phyloP scores from a whole-genome alignment of 2,888 invertebrate genomes.

The Nesidiocoris tenuis region DNA sequence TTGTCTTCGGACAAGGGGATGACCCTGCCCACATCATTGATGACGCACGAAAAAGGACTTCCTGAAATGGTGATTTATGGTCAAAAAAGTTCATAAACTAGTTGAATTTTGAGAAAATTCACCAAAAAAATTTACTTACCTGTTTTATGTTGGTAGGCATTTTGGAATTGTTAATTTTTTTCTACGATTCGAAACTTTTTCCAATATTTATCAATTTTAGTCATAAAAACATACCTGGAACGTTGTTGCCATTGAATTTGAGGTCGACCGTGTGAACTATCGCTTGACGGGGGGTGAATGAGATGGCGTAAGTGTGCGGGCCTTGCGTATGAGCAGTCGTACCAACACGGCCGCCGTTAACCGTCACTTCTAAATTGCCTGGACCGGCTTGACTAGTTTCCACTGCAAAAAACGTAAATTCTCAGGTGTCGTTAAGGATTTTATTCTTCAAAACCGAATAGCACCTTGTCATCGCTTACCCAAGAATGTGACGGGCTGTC shows the following conservation, averaged over 20 bases:
- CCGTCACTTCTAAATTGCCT: conserved; percentile 96
- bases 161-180: too few species aligned
- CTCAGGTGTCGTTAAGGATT: too few species aligned
- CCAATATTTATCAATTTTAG: too few species aligned
- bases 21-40: conserved; percentile 80
- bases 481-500: conserved; percentile 87
- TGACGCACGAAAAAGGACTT: conserved; percentile 77
- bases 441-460: neutral
- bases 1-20: conserved; percentile 81
- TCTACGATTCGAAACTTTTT: too few species aligned
- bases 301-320: conserved; percentile 93
- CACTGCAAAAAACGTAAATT: conserved; percentile 60
- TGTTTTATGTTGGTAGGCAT: too few species aligned
- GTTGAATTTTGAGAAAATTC: too few species aligned
- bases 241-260: conserved; percentile 92
- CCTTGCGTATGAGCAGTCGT: conserved; percentile 96
- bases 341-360: conserved; percentile 95
- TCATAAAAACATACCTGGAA: conserved; percentile 72
- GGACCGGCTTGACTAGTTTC: conserved; percentile 98
- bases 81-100: too few species aligned
- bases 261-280: conserved; percentile 90
- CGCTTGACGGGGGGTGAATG: conserved; percentile 91
- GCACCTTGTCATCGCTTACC: conserved; percentile 58
- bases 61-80: too few species aligned
- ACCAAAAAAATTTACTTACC: too few species aligned